These are phyloP conservation scores for Phoebastria nigripes DNA, from an alignment of 2,797 vertebrate genomes.

Conservation along the genomic window DNA sequence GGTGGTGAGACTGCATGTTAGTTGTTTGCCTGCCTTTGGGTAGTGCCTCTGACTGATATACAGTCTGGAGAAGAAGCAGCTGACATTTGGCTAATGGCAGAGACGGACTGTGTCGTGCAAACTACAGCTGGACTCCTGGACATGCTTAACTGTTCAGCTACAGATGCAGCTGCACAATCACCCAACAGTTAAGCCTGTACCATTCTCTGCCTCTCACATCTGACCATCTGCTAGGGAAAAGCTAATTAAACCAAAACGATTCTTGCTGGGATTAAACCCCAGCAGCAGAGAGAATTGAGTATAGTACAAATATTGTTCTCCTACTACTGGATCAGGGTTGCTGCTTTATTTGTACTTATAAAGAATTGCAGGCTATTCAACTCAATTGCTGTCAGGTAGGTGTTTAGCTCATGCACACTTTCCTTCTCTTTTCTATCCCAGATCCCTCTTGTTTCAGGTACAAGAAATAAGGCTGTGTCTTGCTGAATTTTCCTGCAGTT, in stretches of 20 bases:
- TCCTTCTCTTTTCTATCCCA: neutral
- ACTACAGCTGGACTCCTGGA: slow-evolving; percentile 43
- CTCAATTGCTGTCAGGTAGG: neutral
- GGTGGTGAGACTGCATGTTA: neutral
- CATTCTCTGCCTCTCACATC: slow-evolving; percentile 57
- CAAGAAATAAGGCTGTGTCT: neutral
- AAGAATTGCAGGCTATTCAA: slow-evolving; percentile 11
- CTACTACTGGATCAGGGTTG: neutral
- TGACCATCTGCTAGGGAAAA: slow-evolving; percentile 60
- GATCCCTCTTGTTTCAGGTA: neutral
- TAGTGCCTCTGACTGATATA: neutral
- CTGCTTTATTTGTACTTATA: slow-evolving; percentile 13
- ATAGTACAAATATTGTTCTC: slow-evolving; percentile 44
- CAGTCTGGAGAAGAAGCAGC: neutral
- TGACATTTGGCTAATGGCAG: slow-evolving; percentile 19
- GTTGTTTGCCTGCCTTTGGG: neutral
- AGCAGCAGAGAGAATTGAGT: slow-evolving; percentile 20
- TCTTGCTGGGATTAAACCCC: slow-evolving; percentile 41
- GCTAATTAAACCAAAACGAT: slow-evolving; percentile 40
- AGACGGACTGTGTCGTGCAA: neutral
- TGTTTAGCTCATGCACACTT: neutral
- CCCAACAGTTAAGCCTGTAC: slow-evolving; percentile 49
- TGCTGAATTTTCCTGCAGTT: neutral
- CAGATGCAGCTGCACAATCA: slow-evolving; percentile 52
- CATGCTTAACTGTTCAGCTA: slow-evolving; percentile 19